phyloP scores from a whole-genome alignment of 2,797 vertebrate species.

The Notolepis coatsorum region DNA sequence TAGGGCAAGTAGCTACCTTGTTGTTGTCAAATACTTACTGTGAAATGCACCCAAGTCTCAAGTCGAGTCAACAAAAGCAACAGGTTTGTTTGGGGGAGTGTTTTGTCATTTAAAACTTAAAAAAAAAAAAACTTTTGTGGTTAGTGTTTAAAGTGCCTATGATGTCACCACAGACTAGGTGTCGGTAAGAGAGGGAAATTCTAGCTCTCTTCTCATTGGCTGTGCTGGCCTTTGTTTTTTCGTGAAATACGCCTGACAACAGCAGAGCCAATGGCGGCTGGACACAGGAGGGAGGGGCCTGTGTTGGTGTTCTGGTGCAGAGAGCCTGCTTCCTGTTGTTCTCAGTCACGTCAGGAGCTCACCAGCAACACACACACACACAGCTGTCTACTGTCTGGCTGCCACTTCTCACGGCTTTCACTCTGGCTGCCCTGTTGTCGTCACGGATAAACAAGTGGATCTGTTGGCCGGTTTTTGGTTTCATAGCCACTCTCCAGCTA shows the following conservation, averaged over 20 bases:
- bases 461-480: background rate
- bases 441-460: no score
- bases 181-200: slow-evolving; percentile 53
- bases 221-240: slow-evolving; percentile 41
- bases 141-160: slow-evolving; percentile 70
- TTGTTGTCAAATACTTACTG: slow-evolving; percentile 15
- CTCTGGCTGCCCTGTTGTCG: slow-evolving; percentile 71
- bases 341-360: slow-evolving; percentile 22
- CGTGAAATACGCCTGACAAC: slow-evolving; percentile 69
- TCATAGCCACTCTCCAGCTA: no score
- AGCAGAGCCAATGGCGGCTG: slow-evolving; percentile 75
- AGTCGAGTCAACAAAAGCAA: no score
- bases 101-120: slow-evolving; percentile 72
- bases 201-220: slow-evolving; percentile 67
- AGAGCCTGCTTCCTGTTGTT: slow-evolving; percentile 41
- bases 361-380: slow-evolving; percentile 22
- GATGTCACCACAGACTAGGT: slow-evolving; percentile 69
- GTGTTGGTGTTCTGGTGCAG: slow-evolving; percentile 34
- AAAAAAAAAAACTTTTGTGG: slow-evolving; percentile 66
- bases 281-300: slow-evolving; percentile 45
- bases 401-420: slow-evolving; percentile 42
- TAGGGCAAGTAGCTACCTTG: background rate
- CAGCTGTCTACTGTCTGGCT: slow-evolving; percentile 47
- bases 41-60: no score
- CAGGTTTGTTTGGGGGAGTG: background rate